These are phyloP conservation scores for Silurus aristotelis DNA, from an alignment of 2,797 vertebrate species.

Conservation along the genomic window DNA sequence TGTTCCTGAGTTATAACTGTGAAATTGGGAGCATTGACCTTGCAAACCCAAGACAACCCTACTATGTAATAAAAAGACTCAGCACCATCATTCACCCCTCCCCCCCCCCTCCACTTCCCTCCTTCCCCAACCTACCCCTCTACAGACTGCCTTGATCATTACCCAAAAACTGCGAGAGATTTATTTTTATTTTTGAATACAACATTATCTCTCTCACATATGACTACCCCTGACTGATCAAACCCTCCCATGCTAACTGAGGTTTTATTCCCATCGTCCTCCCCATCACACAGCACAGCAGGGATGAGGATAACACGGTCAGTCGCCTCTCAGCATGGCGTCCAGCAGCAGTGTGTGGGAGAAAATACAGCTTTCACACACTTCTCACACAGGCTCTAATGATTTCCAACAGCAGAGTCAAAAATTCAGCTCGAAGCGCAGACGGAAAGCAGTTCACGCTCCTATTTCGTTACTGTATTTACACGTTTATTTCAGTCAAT, in stretches of 20 bases:
- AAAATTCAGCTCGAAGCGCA: background rate
- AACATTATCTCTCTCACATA: background rate
- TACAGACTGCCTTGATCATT: background rate
- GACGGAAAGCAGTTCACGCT: background rate
- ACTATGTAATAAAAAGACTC: background rate
- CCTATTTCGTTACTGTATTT: background rate
- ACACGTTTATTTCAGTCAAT: background rate
- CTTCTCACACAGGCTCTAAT: conserved; percentile 17
- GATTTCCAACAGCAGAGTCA: conserved; percentile 21
- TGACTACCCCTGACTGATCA: conserved; percentile 9
- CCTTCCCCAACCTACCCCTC: too few relatives aligned
- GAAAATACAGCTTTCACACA: conserved; percentile 28
- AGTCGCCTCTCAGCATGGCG: conserved; percentile 18
- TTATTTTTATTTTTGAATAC: background rate
- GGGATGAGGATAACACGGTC: conserved; percentile 16
- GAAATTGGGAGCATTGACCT: background rate
- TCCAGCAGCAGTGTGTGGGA: conserved; percentile 34
- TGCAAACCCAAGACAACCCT: background rate
- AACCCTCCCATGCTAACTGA: conserved; percentile 9
- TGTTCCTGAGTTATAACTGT: background rate
- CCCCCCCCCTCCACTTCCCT: background rate
- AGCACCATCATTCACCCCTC: background rate
- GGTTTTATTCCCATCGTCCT: background rate
- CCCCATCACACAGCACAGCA: conserved; percentile 10
- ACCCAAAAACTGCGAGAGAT: background rate